Base-by-base conservation (phyloP, 1,140 invertebrate species). In the Formica selysi region DNA sequence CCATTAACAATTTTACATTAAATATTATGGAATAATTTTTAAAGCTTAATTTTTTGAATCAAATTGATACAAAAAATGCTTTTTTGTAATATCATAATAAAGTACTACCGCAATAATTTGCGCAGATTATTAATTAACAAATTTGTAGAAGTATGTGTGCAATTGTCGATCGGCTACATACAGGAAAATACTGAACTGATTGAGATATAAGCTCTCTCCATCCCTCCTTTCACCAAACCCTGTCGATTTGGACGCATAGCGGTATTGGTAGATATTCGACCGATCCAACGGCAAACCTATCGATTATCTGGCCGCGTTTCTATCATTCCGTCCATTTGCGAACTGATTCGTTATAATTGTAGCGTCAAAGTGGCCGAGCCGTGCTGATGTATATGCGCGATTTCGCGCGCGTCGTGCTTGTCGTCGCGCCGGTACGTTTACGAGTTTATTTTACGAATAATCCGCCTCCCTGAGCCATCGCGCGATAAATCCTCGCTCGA, bases 51-150 rank as follows among this genome's bases (percentile, higher is more conserved):
- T 68, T 26, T 22, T 36, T 41, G 8, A 70, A 19, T 70, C 5
- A 44, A 22, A 70, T 44, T 44, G 3, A 41, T 44, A n/a, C 19
- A 19, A 5, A 13, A 41, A 70, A 44, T 4, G 11, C 32, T 41
- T 70, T 44, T 36, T 13, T 11, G 1, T 36, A 13, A 68, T 41
- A 79, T 19, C 13, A 5, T n/a, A 73, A 44, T 70, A 79, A 89
- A 90, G 91, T 89, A 67, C 59, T 73, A 90, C 92, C 86, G 89
- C 44, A 59, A 62, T 19, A 36, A 51, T 85, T 88, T 59, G 70
- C 84, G 86, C 85, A 70, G 89, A 93, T 93, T 93, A 93, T 71
- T 89, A 92, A 91, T 93, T 93, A 93, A 93, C 91, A 92, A 93
- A 93, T 93, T 91, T 91, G 90, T 88, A 87, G 57, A 36, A 29